A percentile compares a stretch with the other conserved stretches of the same genome.
phyloP scores from a whole-genome alignment of 2,797 vertebrate species.

The Arrhamphus sclerolepis region DNA sequence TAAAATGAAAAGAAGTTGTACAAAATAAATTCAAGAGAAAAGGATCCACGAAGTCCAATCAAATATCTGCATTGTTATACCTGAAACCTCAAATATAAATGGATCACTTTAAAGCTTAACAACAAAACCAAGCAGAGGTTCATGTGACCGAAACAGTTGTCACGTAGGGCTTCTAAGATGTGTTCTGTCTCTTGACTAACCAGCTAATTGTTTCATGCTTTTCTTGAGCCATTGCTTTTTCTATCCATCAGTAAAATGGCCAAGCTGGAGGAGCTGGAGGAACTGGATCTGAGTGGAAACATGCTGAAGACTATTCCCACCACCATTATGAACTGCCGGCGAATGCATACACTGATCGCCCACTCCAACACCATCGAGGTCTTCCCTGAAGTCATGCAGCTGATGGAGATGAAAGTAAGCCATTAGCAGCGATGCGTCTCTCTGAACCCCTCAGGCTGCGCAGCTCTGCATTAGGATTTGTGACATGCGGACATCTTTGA shows the following conservation, averaged over 20 bases:
- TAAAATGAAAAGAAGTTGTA: too few species aligned
- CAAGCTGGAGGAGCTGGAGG: slow-evolving; percentile 95
- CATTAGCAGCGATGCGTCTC: not conserved
- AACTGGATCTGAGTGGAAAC: slow-evolving; percentile 96
- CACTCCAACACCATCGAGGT: slow-evolving; percentile 97
- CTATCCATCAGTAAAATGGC: slow-evolving; percentile 92
- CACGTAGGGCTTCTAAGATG: too few species aligned
- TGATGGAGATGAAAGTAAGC: slow-evolving; percentile 94
- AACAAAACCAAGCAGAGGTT: too few species aligned
- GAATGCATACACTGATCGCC: slow-evolving; percentile 94
- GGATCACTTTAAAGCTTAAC: too few species aligned
- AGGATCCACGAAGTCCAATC: too few species aligned
- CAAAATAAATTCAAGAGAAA: too few species aligned
- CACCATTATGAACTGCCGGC: slow-evolving; percentile 92
- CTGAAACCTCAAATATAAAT: too few species aligned
- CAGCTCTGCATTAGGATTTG: not conserved
- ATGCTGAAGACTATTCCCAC: slow-evolving; percentile 96
- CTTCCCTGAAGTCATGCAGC: slow-evolving; percentile 98
- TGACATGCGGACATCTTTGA: slow-evolving; percentile 30
- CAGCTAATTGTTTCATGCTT: too few species aligned
- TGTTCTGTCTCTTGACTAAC: not conserved
- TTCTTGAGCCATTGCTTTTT: not conserved
- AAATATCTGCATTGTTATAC: too few species aligned
- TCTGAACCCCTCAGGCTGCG: not conserved
- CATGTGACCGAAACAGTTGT: too few species aligned